Conservation (phyloP, 1,140 invertebrate genomes). For the Steinernema feltiae region DNA sequence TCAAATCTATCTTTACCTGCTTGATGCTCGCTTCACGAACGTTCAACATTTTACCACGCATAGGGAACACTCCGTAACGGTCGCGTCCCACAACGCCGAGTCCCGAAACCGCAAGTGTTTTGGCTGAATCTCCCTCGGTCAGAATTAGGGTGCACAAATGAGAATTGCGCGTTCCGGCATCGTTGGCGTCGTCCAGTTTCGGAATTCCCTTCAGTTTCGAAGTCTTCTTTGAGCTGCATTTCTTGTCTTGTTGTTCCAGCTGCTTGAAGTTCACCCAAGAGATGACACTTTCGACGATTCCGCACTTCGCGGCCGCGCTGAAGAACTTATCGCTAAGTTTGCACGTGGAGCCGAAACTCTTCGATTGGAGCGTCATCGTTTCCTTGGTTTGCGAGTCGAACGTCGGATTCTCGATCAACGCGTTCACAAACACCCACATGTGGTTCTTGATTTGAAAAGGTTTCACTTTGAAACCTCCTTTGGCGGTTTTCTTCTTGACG, state of each 20-base stretch:
- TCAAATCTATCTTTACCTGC: constrained; percentile 63
- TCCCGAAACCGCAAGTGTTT: constrained; percentile 89
- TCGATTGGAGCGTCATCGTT: constrained; percentile 87
- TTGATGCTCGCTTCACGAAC: constrained; percentile 94
- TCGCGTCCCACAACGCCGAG: constrained; percentile 88
- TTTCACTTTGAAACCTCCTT: constrained; percentile 71
- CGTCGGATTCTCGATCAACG: constrained; percentile 95
- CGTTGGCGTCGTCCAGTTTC: constrained; percentile 96
- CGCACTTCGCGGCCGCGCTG: constrained; percentile 71
- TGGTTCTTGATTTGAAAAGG: constrained; percentile 87
- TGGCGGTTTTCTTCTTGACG: constrained; percentile 75
- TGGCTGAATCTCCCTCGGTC: constrained; percentile 99
- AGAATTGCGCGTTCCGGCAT: constrained; percentile 79
- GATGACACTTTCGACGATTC: constrained; percentile 82
- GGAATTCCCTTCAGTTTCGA: constrained; percentile 85
- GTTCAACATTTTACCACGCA: constrained; percentile 94
- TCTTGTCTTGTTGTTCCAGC: constrained; percentile 68
- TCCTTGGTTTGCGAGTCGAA: constrained; percentile 97
- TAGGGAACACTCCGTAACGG: constrained; percentile 83
- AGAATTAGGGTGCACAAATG: constrained; percentile 87
- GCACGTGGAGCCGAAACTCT: constrained; percentile 92
- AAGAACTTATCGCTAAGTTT: constrained; percentile 81
- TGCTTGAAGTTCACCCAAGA: constrained; percentile 93
- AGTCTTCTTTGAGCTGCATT: constrained; percentile 77
- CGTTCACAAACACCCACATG: constrained; percentile 94